phyloP scores from a whole-genome alignment of 1,140 invertebrate species.

The Phymastichus coffea region DNA sequence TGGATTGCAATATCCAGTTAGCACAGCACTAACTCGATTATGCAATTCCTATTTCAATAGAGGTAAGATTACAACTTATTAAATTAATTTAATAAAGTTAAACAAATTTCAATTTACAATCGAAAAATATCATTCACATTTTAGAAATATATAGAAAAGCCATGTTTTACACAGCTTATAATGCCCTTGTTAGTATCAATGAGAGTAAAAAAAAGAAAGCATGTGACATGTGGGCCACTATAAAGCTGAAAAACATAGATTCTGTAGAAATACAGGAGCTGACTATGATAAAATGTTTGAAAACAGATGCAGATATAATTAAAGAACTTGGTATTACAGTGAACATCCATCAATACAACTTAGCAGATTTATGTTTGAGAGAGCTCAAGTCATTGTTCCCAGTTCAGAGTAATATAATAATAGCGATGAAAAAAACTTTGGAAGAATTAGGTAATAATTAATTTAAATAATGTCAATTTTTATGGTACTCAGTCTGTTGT shows the following conservation, averaged over 20 bases:
- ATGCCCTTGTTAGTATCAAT: constrained; percentile 38
- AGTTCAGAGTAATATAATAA: constrained; percentile 1
- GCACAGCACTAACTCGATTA: constrained; percentile 31
- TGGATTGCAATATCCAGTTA: constrained; percentile 32
- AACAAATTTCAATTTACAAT: background rate
- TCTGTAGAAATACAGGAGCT: constrained; percentile 28
- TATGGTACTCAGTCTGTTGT: constrained; percentile 20
- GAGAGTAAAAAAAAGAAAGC: constrained; percentile 34
- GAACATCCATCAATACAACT: constrained; percentile 35
- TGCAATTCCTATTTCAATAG: constrained; percentile 19
- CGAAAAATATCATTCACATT: background rate
- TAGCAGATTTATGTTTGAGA: constrained; percentile 36
- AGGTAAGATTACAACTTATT: too few species aligned
- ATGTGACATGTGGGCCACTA: constrained; percentile 40
- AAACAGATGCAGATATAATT: constrained; percentile 27
- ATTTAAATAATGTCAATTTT: background rate
- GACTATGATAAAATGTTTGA: constrained; percentile 42
- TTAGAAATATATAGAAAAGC: constrained; percentile 39
- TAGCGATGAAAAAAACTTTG: constrained; percentile 14
- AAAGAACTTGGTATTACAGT: constrained; percentile 41
- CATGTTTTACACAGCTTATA: constrained; percentile 38
- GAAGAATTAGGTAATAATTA: constrained; percentile 16
- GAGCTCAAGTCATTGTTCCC: constrained; percentile 34
- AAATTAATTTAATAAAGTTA: background rate
- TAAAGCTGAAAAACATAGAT: constrained; percentile 37